Conservation (phyloP, 2,888 invertebrate species). For the Phymatocera aterrima region DNA sequence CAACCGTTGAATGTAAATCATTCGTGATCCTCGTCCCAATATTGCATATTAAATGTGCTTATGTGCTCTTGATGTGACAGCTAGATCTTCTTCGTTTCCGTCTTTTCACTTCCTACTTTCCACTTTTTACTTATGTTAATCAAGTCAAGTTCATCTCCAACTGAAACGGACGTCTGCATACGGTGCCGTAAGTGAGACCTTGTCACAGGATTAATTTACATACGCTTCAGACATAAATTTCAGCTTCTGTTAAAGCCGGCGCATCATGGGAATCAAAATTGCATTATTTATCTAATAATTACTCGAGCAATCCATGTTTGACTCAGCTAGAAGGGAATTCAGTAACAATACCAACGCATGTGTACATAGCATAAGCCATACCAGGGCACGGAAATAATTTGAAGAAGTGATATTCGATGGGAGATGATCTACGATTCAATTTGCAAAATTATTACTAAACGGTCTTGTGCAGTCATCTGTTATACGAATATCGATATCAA, state of each 20-base stretch:
- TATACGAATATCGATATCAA: constrained; percentile 21
- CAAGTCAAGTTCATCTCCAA: neutral
- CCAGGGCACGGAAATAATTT: neutral
- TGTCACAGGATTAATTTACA: neutral
- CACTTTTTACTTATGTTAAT: too few relatives aligned
- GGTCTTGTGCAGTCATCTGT: neutral
- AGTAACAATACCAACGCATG: too few relatives aligned
- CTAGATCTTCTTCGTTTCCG: neutral
- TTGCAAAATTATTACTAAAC: constrained; percentile 6
- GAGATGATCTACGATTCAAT: neutral
- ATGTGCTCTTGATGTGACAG: neutral
- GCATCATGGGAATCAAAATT: neutral
- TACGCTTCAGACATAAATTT: neutral
- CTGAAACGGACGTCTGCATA: neutral
- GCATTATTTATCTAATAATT: neutral
- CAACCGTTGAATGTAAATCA: neutral
- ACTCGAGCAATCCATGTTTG: neutral
- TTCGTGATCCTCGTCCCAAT: neutral
- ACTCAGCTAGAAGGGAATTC: too few relatives aligned
- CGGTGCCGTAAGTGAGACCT: neutral
- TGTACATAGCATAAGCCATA: too few relatives aligned
- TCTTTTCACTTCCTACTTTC: neutral
- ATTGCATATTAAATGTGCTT: constrained; percentile 1
- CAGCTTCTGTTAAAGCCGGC: neutral
- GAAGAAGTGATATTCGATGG: neutral